Evolutionary conservation across 2,888 invertebrate genomes (phyloP), one percentile per base, ranked within the genome.

Genomic region (Tuberolachnus salignus): DNA sequence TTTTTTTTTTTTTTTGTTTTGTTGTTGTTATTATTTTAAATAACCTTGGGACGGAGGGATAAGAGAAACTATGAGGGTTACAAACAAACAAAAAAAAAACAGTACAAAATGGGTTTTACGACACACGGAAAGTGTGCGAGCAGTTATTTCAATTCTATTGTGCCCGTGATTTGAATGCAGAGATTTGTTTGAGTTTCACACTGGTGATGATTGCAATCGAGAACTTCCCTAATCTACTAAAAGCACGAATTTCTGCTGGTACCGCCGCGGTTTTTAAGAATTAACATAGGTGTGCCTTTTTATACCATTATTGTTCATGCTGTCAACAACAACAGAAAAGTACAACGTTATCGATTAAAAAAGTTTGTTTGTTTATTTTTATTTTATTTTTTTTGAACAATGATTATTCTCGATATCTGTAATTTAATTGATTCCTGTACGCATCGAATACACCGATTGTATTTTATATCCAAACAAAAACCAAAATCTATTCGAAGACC

Each of bases 211-310:
- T 63, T 49, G 42, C 51, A 53, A 63, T 63, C 34, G 63, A 51
- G 46, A 71, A 71, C 57, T 59, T 63, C 51, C 42, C 51, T 23
- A 73, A 51, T 53, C 63, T 51, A 63, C 73, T 63, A 63, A 73
- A 73, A 73, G 42, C 61, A n/a, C 21, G 42, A 21, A 63, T 63
- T 72, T 73, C 21, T 61, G 13, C 63, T 49, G 59, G 42, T 42
- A 42, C 49, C 11, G 61, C 34, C 4, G 34, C 21, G 26, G 34
- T 10, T 34, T 61, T 21, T 13, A 8, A 59, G 59, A 71, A 46
- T 49, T 71, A n/a, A 71, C 19, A 9, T 34, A 34, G 1, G 13
- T 1, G 16, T 10, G 19, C 6, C 6, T 9, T 49, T 49, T 51
- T 53, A 34, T 34, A 72, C n/a, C n/a, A n/a, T 63, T 63, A 61